Evolutionary conservation across 64 coral and sea anemone genomes (phyloP).

Genomic region (Dendronephthya gigantea): DNA sequence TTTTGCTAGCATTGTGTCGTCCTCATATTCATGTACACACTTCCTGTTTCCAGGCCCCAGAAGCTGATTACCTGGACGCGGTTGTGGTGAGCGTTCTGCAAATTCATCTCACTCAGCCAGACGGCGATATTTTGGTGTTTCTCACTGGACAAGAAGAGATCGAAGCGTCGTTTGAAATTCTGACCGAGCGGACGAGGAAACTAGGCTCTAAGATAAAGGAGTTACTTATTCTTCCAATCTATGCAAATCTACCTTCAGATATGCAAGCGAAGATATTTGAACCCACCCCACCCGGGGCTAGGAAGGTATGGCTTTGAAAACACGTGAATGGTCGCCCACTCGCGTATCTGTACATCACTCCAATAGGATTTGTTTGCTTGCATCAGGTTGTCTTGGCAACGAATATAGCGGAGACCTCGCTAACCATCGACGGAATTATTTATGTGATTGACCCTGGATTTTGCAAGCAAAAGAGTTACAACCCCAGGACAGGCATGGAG

Average conservation of each 20-base stretch:
- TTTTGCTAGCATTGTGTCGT: too few relatives aligned
- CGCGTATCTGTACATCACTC: too few relatives aligned
- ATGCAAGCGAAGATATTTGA: conserved; percentile 98
- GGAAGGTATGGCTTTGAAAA: conserved; percentile 46
- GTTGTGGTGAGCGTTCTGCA: conserved; percentile 82
- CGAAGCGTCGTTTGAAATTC: conserved; percentile 70
- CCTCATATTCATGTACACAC: not conserved
- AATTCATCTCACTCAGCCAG: conserved; percentile 89
- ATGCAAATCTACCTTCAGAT: conserved; percentile 88
- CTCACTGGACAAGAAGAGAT: conserved; percentile 95
- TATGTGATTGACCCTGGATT: conserved; percentile 98
- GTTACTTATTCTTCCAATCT: conserved; percentile 87
- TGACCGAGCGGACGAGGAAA: conserved; percentile 81
- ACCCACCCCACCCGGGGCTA: conserved; percentile 90
- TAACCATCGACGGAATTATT: conserved; percentile 92
- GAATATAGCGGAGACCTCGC: conserved; percentile 94
- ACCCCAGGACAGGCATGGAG: conserved; percentile 93
- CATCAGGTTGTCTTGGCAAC: conserved; percentile 84
- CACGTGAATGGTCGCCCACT: too few relatives aligned
- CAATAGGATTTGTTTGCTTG: not conserved
- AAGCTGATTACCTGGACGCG: conserved; percentile 95
- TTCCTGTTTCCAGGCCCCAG: conserved; percentile 60
- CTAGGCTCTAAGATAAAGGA: conserved; percentile 96
- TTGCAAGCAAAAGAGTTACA: conserved; percentile 99
- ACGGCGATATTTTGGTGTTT: conserved; percentile 83